A percentile compares a stretch with the other conserved stretches of the same genome.
These are phyloP conservation scores for Perca schrenkii DNA, from an alignment of 2,113 vertebrate genomes.

Conservation along the genomic window DNA sequence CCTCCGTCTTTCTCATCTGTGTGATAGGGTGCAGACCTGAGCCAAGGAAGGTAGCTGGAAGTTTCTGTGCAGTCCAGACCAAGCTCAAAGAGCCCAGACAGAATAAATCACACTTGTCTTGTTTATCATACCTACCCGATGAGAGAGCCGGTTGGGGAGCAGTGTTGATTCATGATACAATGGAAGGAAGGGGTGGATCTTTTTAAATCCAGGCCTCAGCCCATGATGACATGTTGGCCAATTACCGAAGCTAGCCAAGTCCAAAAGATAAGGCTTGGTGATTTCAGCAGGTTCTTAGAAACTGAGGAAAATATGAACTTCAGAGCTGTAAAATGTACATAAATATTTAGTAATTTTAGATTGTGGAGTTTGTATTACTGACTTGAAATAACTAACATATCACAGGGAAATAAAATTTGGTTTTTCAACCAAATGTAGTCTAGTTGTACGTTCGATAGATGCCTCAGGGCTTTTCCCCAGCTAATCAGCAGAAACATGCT, in stretches of 20 bases:
- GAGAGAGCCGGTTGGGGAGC: constrained; percentile 20
- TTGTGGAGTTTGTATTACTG: not conserved
- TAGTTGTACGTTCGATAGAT: constrained; percentile 7
- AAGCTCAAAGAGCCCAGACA: constrained; percentile 9
- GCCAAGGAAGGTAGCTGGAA: constrained; percentile 1
- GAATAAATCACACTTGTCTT: constrained; percentile 39
- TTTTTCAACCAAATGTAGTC: constrained; percentile 9
- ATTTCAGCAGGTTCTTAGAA: constrained; percentile 11
- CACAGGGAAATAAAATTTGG: constrained; percentile 1
- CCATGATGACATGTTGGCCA: not conserved
- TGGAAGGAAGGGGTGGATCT: constrained; percentile 20
- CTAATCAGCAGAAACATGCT: constrained; percentile 42
- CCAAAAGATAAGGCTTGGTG: constrained; percentile 12
- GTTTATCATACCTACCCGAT: constrained; percentile 45
- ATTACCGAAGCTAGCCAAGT: constrained; percentile 12
- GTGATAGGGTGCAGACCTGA: not conserved
- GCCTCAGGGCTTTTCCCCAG: constrained; percentile 33
- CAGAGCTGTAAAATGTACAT: not conserved
- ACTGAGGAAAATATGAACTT: not conserved
- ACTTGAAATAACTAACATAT: not conserved
- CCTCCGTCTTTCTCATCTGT: constrained; percentile 4
- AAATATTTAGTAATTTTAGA: not conserved
- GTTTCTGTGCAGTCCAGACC: constrained; percentile 37
- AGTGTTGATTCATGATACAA: constrained; percentile 18
- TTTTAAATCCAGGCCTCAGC: constrained; percentile 17